Base-by-base conservation (phyloP, 2,888 invertebrate species). In the Nomada lathburiana region DNA sequence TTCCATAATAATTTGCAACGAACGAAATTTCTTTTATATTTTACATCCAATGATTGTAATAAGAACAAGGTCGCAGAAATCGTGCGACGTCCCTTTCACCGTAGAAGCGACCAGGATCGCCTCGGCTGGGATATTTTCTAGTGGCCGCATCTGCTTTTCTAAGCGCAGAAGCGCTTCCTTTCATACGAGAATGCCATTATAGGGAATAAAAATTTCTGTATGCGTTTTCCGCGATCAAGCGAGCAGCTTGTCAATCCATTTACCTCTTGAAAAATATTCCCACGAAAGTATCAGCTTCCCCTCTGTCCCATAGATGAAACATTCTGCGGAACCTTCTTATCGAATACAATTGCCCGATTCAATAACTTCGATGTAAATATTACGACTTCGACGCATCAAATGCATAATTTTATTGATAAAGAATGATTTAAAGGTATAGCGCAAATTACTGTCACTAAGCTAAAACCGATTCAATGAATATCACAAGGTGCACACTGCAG, bases 141-240 rank as follows among this genome's bases (percentile, higher is more conserved):
- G 63, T 50, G 67, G 23, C 44, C 62, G 50, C 50, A 50, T 55
- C 63, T 63, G 53, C 73, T 64, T 78, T 78, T 73, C 68, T 64
- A 63, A 68, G 29, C 68, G 52, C 26, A 29, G 59, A 74, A 74
- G 64, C 64, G 36, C 42, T 64, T 36, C 50, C 78, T 69, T 79
- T 74, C 59, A 64, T 68, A 16, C 68, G n/a, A 52, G 63, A 50
- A 59, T 13, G 69, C 67, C 63, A 74, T 72, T 68, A 68, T 60
- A 67, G 53, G 73, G 73, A 69, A 69, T 74, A 69, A 74, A 79
- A 69, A 74, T 63, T 68, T 74, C 59, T 47, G 64, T 59, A 64
- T 59, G 64, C 57, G 78, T 74, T 79, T 68, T 73, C 69, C 68
- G 64, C 73, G 73, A 79, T 74, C 73, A 74, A 74, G 73, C 26